Evolutionary conservation across 2,113 vertebrate species (phyloP).

Genomic region (Chauna torquata): DNA sequence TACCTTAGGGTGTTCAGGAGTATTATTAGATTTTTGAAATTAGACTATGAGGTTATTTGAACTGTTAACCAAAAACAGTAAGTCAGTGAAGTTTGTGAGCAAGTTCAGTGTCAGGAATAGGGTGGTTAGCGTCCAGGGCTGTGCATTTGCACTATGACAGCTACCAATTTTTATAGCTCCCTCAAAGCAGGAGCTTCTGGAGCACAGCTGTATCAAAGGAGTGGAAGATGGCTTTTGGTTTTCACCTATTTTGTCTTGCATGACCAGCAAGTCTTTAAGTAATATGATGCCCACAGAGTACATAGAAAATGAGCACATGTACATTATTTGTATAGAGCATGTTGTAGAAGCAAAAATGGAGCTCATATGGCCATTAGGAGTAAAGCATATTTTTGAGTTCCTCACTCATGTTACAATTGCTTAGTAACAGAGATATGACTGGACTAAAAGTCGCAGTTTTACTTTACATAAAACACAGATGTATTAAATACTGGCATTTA

Average conservation of each 20-base stretch:
- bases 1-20: fast-evolving
- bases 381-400: neutral
- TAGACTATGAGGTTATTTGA: neutral
- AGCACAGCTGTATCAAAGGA: neutral
- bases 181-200: neutral
- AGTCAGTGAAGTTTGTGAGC: neutral
- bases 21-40: neutral
- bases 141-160: neutral
- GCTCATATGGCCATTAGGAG: neutral
- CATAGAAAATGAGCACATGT: neutral
- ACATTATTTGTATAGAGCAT: fast-evolving
- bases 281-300: neutral
- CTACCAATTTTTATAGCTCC: neutral
- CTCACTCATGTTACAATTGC: neutral
- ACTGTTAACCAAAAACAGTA: neutral
- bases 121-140: neutral
- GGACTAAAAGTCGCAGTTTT: neutral
- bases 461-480: neutral
- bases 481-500: neutral
- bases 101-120: neutral
- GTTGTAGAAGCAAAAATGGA: neutral
- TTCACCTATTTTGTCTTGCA: neutral
- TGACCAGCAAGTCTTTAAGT: neutral
- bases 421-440: neutral
- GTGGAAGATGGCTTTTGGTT: neutral